Base-by-base conservation (phyloP, 2,888 invertebrate genomes). In the Schizaphis graminum region DNA sequence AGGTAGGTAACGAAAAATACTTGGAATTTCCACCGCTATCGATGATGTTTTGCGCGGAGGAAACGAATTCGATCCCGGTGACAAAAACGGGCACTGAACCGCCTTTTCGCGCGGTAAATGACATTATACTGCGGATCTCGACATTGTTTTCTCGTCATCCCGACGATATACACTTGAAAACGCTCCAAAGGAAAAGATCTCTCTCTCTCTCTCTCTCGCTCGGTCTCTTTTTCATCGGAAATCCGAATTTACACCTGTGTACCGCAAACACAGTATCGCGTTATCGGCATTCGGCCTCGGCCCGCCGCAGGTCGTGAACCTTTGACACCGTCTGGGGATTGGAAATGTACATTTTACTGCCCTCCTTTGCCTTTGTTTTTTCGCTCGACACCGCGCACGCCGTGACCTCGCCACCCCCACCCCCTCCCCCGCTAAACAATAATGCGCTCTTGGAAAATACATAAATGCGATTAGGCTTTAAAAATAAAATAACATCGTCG, bases 211-310 rank as follows among this genome's bases (percentile, higher is more conserved):
- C 49, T 44, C n/a, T 67, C 16, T 90, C 61, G 11, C 7, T 47
- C 41, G 3, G 7, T 90, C 89, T 24, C 7, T 35, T 77, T 77
- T 35, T 77, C 53, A 26, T 49, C 35, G 53, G 77, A 84, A 91
- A 91, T 84, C 84, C 91, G 84, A 91, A 91, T 44, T n/a, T 61
- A 61, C 86, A 57, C 57, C 84, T 16, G 24, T 21, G 35, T 77
- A 77, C n/a, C 13, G 35, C 13, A 16, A 49, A 77, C 5, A 28
- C 41, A 0, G 56, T 28, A 41, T 84, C 16, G 44, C 85, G n/a
- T n/a, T 85, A 85, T 91, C 85, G 91, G 85, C 44, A 85, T 56
- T 91, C 85, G n/a, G 85, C n/a, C n/a, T 28, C n/a, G 11, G 21
- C 21, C 53, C 53, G 77, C 49, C 21, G 49, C 61, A 28, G 44